A percentile compares a stretch with the other conserved stretches of the same genome.
These are phyloP conservation scores for Miniopterus natalensis DNA, from an alignment of 2,113 vertebrate species.

Conservation along the genomic window DNA sequence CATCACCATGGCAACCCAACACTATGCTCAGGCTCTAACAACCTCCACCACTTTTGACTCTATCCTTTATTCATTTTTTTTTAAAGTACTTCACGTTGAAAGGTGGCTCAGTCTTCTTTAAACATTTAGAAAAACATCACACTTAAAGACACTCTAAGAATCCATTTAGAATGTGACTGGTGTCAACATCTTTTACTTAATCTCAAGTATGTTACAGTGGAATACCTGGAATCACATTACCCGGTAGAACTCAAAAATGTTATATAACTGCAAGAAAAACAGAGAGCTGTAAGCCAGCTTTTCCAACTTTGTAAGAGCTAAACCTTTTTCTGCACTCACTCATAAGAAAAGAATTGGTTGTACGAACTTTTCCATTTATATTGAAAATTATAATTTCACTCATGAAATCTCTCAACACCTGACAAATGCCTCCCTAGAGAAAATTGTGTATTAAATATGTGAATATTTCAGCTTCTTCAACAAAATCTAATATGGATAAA, in stretches of 20 bases:
- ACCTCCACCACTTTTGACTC: background rate
- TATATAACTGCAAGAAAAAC: constrained; percentile 27
- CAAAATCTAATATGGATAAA: constrained; percentile 38
- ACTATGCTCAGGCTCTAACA: background rate
- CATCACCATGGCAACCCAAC: background rate
- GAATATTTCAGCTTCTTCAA: background rate
- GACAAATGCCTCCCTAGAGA: constrained; percentile 17
- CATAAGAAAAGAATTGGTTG: constrained; percentile 21
- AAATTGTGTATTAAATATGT: constrained; percentile 18
- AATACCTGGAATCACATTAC: constrained; percentile 29
- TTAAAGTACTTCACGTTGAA: background rate
- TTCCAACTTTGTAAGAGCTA: background rate
- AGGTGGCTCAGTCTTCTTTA: background rate
- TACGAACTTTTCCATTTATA: constrained; percentile 53
- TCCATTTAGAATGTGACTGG: background rate
- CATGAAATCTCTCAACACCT: constrained; percentile 44
- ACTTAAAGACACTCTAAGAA: background rate
- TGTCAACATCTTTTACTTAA: background rate
- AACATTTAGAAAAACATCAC: constrained; percentile 16
- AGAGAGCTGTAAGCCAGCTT: background rate
- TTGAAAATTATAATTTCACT: constrained; percentile 51
- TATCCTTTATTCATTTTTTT: background rate
- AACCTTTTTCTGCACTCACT: constrained; percentile 36
- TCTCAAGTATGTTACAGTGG: background rate
- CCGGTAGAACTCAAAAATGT: constrained; percentile 33